These are phyloP conservation scores for Crossocerus cetratus DNA, from an alignment of 2,888 invertebrate genomes.

Conservation along the genomic window DNA sequence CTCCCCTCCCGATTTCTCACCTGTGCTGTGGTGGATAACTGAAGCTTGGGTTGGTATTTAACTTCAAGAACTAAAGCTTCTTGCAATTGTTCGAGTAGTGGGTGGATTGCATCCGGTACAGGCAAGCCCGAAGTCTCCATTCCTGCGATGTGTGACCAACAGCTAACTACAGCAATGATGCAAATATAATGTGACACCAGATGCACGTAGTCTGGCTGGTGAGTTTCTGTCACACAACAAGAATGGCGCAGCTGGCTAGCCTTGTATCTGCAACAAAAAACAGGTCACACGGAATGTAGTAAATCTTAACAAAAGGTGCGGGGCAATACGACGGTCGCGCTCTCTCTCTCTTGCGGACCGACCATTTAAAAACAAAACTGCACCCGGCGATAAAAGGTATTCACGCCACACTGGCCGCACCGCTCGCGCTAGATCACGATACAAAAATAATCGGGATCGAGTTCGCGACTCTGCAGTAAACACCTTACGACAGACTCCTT, in stretches of 20 bases:
- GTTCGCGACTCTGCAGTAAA: too few relatives aligned
- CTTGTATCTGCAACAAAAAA: constrained; percentile 69
- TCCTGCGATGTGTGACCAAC: constrained; percentile 73
- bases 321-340: too few relatives aligned
- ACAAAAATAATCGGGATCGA: too few relatives aligned
- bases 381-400: not conserved
- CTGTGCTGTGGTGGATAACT: constrained; percentile 82
- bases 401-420: too few relatives aligned
- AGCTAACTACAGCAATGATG: constrained; percentile 61
- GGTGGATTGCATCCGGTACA: constrained; percentile 76
- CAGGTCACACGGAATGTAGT: too few relatives aligned
- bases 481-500: too few relatives aligned
- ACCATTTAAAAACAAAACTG: not conserved
- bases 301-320: too few relatives aligned
- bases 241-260: constrained; percentile 76
- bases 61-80: constrained; percentile 84
- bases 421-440: too few relatives aligned
- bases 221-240: constrained; percentile 72
- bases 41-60: constrained; percentile 85
- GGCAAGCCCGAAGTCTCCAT: constrained; percentile 76
- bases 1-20: constrained; percentile 74
- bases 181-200: constrained; percentile 52
- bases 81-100: constrained; percentile 78
- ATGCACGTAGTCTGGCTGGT: constrained; percentile 64
- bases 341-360: not conserved